These are phyloP conservation scores for Dicyrtomina minuta DNA, from an alignment of 2,888 invertebrate species.

Conservation along the genomic window DNA sequence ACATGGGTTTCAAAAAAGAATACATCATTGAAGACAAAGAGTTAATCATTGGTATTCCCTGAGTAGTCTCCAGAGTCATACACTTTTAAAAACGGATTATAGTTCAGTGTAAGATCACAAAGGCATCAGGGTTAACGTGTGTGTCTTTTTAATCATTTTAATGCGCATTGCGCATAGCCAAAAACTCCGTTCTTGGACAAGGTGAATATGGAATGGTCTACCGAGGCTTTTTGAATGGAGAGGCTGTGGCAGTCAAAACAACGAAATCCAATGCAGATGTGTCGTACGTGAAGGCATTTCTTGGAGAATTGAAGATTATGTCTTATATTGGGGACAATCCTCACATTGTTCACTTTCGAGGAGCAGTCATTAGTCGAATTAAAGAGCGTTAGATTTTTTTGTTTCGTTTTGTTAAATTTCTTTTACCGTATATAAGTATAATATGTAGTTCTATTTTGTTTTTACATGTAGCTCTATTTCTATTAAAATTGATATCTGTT, in stretches of 20 bases:
- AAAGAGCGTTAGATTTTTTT: background rate
- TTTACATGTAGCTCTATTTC: too few relatives aligned
- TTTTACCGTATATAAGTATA: too few relatives aligned
- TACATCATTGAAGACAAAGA: background rate
- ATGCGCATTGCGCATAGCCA: too few relatives aligned
- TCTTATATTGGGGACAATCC: background rate
- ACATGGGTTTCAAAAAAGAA: background rate
- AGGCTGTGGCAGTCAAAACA: background rate
- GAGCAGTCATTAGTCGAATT: conserved; percentile 5
- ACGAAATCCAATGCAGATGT: conserved; percentile 1
- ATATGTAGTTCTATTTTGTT: too few relatives aligned
- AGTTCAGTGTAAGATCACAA: too few relatives aligned
- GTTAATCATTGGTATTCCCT: background rate
- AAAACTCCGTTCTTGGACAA: background rate
- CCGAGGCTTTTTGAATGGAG: conserved; percentile 2
- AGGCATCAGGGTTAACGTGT: too few relatives aligned
- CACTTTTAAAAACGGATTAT: too few relatives aligned
- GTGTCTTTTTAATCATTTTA: too few relatives aligned
- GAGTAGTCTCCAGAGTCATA: too few relatives aligned
- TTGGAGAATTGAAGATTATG: conserved; percentile 6
- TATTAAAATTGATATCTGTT: too few relatives aligned
- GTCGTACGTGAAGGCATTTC: background rate
- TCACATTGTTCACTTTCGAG: background rate
- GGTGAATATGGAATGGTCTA: background rate
- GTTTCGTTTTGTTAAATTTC: too few relatives aligned